phyloP scores from a whole-genome alignment of 2,113 vertebrate genomes.

The Axis porcinus region DNA sequence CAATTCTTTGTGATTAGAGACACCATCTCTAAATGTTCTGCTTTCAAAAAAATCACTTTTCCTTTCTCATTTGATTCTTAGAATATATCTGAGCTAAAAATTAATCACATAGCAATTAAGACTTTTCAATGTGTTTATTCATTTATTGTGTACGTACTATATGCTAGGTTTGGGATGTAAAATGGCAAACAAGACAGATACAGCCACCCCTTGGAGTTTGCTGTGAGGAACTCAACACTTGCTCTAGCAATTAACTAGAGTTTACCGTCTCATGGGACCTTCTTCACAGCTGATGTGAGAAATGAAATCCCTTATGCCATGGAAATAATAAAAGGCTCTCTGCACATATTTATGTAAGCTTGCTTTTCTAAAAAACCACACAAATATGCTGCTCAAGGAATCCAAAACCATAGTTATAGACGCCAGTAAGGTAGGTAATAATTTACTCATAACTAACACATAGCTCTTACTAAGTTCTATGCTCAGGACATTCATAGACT shows the following conservation, averaged over 20 bases:
- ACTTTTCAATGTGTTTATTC: neutral
- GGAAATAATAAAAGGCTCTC: neutral
- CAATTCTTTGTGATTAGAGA: neutral
- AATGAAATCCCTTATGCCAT: neutral
- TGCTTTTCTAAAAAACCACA: constrained; percentile 9
- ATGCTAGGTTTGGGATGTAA: neutral
- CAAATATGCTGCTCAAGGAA: neutral
- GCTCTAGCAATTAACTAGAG: neutral
- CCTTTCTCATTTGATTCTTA: neutral
- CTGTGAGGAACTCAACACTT: neutral
- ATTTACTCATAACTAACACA: neutral
- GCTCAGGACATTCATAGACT: neutral
- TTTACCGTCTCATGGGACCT: neutral
- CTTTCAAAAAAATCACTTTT: neutral
- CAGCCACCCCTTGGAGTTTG: neutral
- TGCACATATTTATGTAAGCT: neutral
- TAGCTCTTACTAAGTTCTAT: neutral
- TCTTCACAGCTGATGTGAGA: neutral
- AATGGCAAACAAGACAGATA: neutral
- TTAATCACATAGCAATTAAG: neutral
- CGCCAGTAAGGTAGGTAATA: neutral
- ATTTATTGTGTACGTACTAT: neutral
- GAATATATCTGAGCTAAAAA: neutral
- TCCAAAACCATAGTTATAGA: neutral
- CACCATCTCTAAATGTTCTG: neutral